Evolutionary conservation across 2,797 vertebrate species (phyloP).

Genomic region (Phrynocephalus guinanensis): DNA sequence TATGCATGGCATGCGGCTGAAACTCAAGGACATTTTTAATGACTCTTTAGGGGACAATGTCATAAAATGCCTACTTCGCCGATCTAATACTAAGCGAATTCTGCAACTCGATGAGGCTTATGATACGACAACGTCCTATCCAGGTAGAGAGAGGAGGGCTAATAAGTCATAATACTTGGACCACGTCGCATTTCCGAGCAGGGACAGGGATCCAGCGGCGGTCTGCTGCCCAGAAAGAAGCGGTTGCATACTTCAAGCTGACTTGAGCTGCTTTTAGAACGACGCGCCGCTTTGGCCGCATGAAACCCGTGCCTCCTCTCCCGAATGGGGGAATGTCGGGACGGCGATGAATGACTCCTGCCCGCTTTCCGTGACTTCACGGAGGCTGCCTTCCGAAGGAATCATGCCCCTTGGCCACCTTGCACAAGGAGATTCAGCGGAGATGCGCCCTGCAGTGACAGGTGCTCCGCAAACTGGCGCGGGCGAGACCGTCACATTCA

Average conservation of each 20-base stretch:
- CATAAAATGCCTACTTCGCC: too few species aligned
- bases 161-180: not conserved
- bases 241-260: not conserved
- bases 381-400: not conserved
- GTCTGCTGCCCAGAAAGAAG: not conserved
- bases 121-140: too few species aligned
- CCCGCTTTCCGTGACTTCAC: not conserved
- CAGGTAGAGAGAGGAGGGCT: too few species aligned
- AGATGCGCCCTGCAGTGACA: not conserved
- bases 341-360: not conserved
- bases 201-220: not conserved
- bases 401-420: not conserved
- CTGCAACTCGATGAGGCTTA: too few species aligned
- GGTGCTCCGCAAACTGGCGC: not conserved
- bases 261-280: not conserved
- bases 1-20: too few species aligned
- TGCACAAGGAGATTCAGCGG: not conserved
- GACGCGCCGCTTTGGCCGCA: not conserved
- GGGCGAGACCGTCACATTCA: too few species aligned
- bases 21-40: too few species aligned
- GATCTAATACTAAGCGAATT: too few species aligned
- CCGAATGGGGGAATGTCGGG: not conserved
- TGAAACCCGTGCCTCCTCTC: not conserved
- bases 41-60: too few species aligned
- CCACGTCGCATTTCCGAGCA: not conserved